Evolutionary conservation across 2,113 vertebrate genomes (phyloP).

Genomic region (Manacus vitellinus): DNA sequence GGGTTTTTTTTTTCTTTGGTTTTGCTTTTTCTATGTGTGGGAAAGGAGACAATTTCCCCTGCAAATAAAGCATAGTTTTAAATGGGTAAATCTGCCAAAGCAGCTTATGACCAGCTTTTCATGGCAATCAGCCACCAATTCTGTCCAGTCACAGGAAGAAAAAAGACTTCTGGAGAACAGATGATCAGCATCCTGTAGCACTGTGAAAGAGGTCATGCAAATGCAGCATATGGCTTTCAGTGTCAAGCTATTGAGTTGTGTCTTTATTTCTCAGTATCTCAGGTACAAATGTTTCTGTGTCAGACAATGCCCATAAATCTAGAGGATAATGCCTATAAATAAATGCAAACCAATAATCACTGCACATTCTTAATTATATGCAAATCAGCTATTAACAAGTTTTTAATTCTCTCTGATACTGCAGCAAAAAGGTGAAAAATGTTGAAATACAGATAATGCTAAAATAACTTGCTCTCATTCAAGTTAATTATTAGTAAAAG

Average conservation of each 20-base stretch:
- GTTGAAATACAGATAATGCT: not conserved
- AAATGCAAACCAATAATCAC: not conserved
- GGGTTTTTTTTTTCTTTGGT: fast-evolving
- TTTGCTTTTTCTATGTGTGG: not conserved
- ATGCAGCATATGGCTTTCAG: not conserved
- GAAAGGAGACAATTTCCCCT: not conserved
- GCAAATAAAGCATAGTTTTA: constrained; percentile 17
- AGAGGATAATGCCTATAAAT: not conserved
- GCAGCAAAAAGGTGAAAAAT: not conserved
- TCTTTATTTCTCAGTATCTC: not conserved
- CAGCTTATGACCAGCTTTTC: constrained; percentile 7
- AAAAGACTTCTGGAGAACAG: not conserved
- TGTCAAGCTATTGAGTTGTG: not conserved
- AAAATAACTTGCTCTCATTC: not conserved
- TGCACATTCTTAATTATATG: not conserved
- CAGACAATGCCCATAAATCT: not conserved
- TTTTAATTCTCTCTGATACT: not conserved
- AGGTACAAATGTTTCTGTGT: not conserved
- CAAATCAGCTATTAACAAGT: not conserved
- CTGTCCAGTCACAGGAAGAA: constrained; percentile 1
- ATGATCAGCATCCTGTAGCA: not conserved
- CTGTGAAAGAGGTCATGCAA: not conserved
- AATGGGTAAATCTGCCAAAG: constrained; percentile 30
- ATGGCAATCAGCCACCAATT: constrained; percentile 29
- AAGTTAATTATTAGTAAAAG: not conserved